phyloP scores from a whole-genome alignment of 2,888 invertebrate species.

The Pherbina coryleti region DNA sequence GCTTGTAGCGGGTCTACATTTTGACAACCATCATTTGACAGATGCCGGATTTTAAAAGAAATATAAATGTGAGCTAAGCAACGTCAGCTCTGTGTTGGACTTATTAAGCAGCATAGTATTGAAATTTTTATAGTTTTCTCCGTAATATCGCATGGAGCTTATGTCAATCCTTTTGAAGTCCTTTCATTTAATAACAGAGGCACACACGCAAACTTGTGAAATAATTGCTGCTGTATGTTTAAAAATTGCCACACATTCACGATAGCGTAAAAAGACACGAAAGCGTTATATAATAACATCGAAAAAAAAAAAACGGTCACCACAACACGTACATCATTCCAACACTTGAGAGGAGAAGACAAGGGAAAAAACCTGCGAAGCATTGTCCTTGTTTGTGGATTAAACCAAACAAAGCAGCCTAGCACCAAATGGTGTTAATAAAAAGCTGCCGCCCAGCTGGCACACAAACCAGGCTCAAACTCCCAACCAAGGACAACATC shows the following conservation, averaged over 20 bases:
- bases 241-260: slow-evolving; percentile 46
- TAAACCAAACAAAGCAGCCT: slow-evolving; percentile 14
- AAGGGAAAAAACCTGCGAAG: neutral
- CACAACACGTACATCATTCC: slow-evolving; percentile 18
- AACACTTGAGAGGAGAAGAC: neutral
- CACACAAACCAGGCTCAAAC: neutral
- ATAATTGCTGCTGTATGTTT: slow-evolving; percentile 45
- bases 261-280: slow-evolving; percentile 49
- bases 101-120: too few relatives aligned
- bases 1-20: too few relatives aligned
- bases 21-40: too few relatives aligned
- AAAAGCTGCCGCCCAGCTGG: slow-evolving; percentile 20
- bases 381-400: neutral
- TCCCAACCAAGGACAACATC: slow-evolving; percentile 35
- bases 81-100: too few relatives aligned
- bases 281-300: slow-evolving; percentile 46
- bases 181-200: slow-evolving; percentile 40
- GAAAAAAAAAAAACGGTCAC: neutral
- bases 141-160: slow-evolving; percentile 17
- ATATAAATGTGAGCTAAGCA: too few relatives aligned
- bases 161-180: slow-evolving; percentile 43
- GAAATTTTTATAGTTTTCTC: too few relatives aligned
- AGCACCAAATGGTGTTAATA: slow-evolving; percentile 32
- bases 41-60: too few relatives aligned
- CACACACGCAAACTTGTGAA: slow-evolving; percentile 43